Conservation (phyloP, 2,113 vertebrate species). For the Pseudorhombus dupliciocellatus region DNA sequence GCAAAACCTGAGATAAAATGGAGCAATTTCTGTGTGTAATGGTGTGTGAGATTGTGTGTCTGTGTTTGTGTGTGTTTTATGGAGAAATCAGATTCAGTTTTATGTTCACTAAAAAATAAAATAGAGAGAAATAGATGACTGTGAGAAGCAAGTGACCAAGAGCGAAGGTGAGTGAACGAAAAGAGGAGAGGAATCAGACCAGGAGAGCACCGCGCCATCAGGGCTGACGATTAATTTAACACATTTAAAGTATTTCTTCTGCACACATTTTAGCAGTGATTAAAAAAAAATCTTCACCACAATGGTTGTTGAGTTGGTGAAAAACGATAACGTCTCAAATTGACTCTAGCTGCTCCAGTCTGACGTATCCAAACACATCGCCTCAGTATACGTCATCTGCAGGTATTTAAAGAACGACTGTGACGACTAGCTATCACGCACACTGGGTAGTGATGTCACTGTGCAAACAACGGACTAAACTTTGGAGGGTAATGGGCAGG, state of each 20-base stretch:
- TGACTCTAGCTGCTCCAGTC: too few species aligned
- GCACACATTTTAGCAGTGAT: background rate
- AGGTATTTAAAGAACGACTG: slow-evolving; percentile 55
- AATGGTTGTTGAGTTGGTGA: too few species aligned
- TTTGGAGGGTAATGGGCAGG: background rate
- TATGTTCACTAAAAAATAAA: too few species aligned
- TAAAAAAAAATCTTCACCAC: slow-evolving; percentile 13
- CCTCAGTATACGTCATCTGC: slow-evolving; percentile 29
- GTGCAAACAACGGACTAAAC: background rate
- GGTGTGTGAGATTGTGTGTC: too few species aligned
- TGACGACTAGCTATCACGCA: slow-evolving; percentile 22
- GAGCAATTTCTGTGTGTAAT: too few species aligned
- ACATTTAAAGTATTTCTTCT: background rate
- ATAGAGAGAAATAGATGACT: too few species aligned
- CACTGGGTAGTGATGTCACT: background rate
- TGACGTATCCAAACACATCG: background rate
- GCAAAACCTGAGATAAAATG: too few species aligned
- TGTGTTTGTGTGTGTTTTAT: too few species aligned
- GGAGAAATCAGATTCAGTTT: too few species aligned
- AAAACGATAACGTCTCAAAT: too few species aligned
- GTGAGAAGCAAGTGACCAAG: too few species aligned
- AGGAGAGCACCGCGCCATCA: background rate
- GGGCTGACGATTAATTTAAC: background rate
- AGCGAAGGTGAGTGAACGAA: too few species aligned
- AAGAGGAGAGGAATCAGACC: background rate